Evolutionary conservation across 2,797 vertebrate genomes (phyloP), one percentile per base, ranked within the genome.

Genomic region (Artibeus jamaicensis): DNA sequence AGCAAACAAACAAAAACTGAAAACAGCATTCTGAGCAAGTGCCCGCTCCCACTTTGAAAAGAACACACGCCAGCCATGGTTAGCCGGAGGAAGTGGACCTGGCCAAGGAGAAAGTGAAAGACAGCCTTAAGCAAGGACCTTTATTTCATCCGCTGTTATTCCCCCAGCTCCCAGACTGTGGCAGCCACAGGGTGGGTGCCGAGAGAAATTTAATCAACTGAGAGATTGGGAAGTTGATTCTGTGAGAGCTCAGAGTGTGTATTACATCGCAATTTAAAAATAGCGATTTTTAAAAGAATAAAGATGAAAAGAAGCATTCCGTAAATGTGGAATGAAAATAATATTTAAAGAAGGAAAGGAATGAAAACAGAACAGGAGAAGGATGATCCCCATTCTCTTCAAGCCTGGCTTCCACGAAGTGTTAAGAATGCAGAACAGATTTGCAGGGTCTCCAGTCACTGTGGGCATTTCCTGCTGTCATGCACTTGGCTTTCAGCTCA

Each of bases 141-240:
- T 19, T 9, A 4, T 32, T 76, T 55, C 32, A 24, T 42, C 53
- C 14, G 1, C 16, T 5, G 6, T 34, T 10, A 0, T 19, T 34
- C 57, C 53, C 86, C 88, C 65, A 48, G 92, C 7, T 19, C 29
- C 34, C 5, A 37, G 48, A 16, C 19, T 0, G 0, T 34, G 77
- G 37, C 42, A 4, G 1, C 2, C 16, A 0, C 0, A 2, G 14
- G n/a, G 12, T 39, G 9, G 2, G 32, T 14, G 3, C 55, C 34
- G 3, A 34, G 26, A n/a, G 44, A 10, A 29, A 57, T 14, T 2
- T 39, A 24, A 39, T 9, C 37, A 82, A 16, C 29, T 24, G 37
- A 42, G 6, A 68, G 37, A 39, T n/a, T 26, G 73, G 34, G 46
- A 67, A 44, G 24, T 50, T 39, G 50, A 44, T 37, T 42, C n/a